Conservation (phyloP, 2,888 invertebrate species). For the Nycteola revayana region DNA sequence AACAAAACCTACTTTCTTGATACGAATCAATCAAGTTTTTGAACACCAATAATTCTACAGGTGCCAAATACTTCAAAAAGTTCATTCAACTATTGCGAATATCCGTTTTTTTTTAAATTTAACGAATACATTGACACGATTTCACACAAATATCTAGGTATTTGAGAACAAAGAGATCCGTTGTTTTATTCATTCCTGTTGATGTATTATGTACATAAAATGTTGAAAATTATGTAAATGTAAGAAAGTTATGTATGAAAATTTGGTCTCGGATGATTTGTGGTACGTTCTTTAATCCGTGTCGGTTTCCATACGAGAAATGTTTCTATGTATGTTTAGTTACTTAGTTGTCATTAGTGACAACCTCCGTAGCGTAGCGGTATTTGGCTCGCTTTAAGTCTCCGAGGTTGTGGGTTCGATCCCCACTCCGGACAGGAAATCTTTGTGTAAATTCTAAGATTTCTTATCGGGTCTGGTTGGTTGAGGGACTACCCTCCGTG, state of each 20-base stretch:
- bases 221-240: constrained; percentile 26
- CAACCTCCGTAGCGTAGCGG: no score
- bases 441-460: no score
- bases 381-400: no score
- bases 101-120: constrained; percentile 6
- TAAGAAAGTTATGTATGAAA: constrained; percentile 17
- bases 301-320: no score
- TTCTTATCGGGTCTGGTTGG: no score
- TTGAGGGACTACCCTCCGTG: no score
- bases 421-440: no score
- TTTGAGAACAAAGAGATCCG: constrained; percentile 21
- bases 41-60: constrained; percentile 1
- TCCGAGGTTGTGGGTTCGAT: no score
- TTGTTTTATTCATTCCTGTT: constrained; percentile 29
- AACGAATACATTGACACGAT: constrained; percentile 19
- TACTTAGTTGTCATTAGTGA: no score
- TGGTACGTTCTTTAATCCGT: background rate
- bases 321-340: no score
- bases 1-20: no score
- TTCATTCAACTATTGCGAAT: constrained; percentile 20
- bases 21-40: no score
- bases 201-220: constrained; percentile 34
- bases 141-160: constrained; percentile 10
- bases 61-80: constrained; percentile 6
- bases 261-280: constrained; percentile 20